phyloP scores from a whole-genome alignment of 2,888 invertebrate species.

The Coronaproctus castanopsis region DNA sequence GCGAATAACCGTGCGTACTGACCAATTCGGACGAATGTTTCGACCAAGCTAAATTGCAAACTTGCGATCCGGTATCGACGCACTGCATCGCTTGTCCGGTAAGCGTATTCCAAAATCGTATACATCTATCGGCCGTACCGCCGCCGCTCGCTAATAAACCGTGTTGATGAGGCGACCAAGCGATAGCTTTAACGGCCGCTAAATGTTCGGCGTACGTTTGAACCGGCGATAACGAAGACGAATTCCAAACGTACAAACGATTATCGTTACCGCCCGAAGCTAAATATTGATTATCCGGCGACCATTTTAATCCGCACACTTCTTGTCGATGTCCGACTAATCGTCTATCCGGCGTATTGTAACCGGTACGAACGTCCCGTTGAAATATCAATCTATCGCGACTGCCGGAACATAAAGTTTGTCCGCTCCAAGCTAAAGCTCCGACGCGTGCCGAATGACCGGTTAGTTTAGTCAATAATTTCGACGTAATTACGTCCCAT shows the following conservation, averaged over 20 bases:
- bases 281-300: conserved; percentile 87
- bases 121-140: conserved; percentile 96
- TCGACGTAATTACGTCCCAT: conserved; percentile 90
- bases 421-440: conserved; percentile 94
- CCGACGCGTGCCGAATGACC: conserved; percentile 85
- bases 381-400: conserved; percentile 83
- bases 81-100: conserved; percentile 97
- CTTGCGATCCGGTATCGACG: conserved; percentile 76
- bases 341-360: conserved; percentile 36
- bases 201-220: conserved; percentile 92
- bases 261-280: conserved; percentile 99
- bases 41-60: conserved; percentile 96
- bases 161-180: conserved; percentile 98
- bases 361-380: conserved; percentile 64
- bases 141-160: conserved; percentile 89
- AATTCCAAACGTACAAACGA: conserved; percentile 77
- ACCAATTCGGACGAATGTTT: conserved; percentile 91
- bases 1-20: conserved; percentile 94
- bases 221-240: conserved; percentile 68
- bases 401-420: conserved; percentile 84
- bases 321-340: conserved; percentile 88
- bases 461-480: conserved; percentile 68
- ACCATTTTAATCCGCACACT: conserved; percentile 50
- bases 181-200: conserved; percentile 94
- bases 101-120: conserved; percentile 94